phyloP scores from a whole-genome alignment of 1,140 invertebrate species.

The Sitophilus oryzae region DNA sequence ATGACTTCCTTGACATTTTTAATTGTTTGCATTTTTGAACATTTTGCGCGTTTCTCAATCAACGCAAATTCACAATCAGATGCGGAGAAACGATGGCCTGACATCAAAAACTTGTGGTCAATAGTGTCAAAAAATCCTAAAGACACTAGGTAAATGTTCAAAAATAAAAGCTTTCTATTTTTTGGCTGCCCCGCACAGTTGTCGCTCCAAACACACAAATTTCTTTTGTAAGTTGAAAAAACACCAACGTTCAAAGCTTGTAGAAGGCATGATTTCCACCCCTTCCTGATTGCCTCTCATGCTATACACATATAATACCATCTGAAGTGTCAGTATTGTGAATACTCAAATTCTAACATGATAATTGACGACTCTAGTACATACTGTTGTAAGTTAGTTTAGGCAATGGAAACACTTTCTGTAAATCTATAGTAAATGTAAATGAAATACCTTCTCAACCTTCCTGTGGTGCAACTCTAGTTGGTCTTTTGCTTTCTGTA shows the following conservation, averaged over 20 bases:
- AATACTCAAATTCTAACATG: constrained; percentile 1
- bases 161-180: constrained; percentile 2
- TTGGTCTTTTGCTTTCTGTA: not conserved
- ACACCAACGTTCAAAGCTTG: constrained; percentile 6
- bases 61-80: not conserved
- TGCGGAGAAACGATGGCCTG: constrained; percentile 2
- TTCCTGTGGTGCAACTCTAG: not conserved
- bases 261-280: constrained; percentile 8
- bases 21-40: not conserved
- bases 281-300: constrained; percentile 2
- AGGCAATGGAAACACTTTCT: not conserved
- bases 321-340: constrained; percentile 1
- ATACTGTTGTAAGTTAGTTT: constrained; percentile 9
- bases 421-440: constrained; percentile 1
- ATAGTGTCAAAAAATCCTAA: not conserved
- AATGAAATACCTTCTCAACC: constrained; percentile 1
- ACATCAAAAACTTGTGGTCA: constrained; percentile 6
- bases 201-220: too few species aligned
- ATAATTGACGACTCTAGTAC: constrained; percentile 6
- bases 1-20: not conserved
- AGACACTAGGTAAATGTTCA: not conserved
- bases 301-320: constrained; percentile 8
- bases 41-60: not conserved
- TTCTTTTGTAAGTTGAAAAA: constrained; percentile 4
- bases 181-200: too few species aligned